These are phyloP conservation scores for Bos taurus DNA, from an alignment of 2,113 vertebrate species.

Conservation along the genomic window ARS-UCD2.0 NC_037350.1:39904001-39904500, in stretches of 20 bases:
- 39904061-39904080: neutral
- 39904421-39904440: neutral
- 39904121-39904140: neutral
- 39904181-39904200: constrained; percentile 95
- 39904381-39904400: neutral
- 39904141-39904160: neutral
- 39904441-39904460: neutral
- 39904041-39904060: neutral
- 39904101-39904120: neutral
- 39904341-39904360: neutral
- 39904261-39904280: constrained; percentile 96
- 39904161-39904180: neutral
- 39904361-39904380: neutral
- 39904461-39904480: neutral
- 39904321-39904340: neutral
- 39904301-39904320: constrained; percentile 1
- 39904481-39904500: neutral
- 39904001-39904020: neutral
- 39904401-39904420: neutral
- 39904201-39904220: constrained; percentile 92
- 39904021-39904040: neutral
- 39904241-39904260: constrained; percentile 95
- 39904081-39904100: neutral
- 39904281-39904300: constrained; percentile 89
- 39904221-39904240: constrained; percentile 95